phyloP scores from a whole-genome alignment of 2,888 invertebrate genomes.

The Phaedon cochleariae region DNA sequence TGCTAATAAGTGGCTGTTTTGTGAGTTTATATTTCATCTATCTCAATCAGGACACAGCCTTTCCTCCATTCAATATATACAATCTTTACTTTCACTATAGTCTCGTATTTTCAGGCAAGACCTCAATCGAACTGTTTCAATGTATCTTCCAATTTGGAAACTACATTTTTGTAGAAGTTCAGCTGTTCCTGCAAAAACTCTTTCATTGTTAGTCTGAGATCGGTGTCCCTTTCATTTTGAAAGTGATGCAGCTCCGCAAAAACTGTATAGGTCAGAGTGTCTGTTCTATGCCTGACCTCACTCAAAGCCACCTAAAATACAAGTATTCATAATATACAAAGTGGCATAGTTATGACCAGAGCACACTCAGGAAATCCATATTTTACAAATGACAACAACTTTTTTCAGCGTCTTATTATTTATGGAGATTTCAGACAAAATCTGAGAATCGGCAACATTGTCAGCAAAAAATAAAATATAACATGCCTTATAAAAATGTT shows the following conservation, averaged over 20 bases:
- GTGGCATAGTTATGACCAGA: too few relatives aligned
- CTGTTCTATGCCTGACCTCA: slow-evolving; percentile 84
- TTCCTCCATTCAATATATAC: background rate
- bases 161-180: slow-evolving; percentile 87
- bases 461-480: too few relatives aligned
- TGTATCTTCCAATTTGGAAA: slow-evolving; percentile 76
- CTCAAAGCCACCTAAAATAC: slow-evolving; percentile 70
- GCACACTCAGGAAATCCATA: too few relatives aligned
- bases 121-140: slow-evolving; percentile 58
- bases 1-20: too few relatives aligned
- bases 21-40: too few relatives aligned
- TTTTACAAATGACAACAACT: too few relatives aligned
- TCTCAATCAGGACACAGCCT: background rate
- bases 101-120: background rate
- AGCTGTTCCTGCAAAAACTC: slow-evolving; percentile 89
- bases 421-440: too few relatives aligned
- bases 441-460: too few relatives aligned
- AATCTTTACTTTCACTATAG: background rate
- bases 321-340: background rate
- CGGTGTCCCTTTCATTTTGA: slow-evolving; percentile 83
- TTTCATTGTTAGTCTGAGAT: slow-evolving; percentile 87
- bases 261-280: slow-evolving; percentile 91
- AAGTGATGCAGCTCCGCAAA: slow-evolving; percentile 96
- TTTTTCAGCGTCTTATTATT: too few relatives aligned
- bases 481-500: too few relatives aligned